These are phyloP conservation scores for Acromyrmex charruanus DNA, from an alignment of 1,140 invertebrate genomes.

Conservation along the genomic window DNA sequence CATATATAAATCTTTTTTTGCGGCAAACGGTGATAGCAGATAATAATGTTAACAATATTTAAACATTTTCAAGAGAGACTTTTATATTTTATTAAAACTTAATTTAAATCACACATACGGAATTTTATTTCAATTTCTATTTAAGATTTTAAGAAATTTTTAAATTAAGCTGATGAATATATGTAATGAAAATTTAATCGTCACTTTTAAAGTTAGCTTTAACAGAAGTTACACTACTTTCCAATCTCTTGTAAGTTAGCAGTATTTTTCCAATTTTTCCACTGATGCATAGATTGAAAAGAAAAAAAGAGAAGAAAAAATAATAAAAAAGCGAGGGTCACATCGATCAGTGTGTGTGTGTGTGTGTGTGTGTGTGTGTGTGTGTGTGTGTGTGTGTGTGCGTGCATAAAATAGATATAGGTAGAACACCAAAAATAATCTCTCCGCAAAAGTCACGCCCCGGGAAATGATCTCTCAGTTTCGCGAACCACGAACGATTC, in stretches of 20 bases:
- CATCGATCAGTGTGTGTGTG: background rate
- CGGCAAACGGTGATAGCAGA: background rate
- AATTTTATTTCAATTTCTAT: background rate
- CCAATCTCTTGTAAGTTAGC: conserved; percentile 33
- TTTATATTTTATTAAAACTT: background rate
- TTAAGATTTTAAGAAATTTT: background rate
- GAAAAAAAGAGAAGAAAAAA: background rate
- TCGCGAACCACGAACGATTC: conserved; percentile 50
- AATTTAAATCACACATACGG: background rate
- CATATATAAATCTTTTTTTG: background rate
- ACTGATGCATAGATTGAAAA: conserved; percentile 4
- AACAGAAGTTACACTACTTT: background rate
- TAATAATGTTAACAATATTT: conserved; percentile 8
- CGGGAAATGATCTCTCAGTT: conserved; percentile 58
- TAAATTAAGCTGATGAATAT: background rate
- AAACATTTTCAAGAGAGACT: background rate
- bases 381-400: background rate
- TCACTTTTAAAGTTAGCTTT: background rate
- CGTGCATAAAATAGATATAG: conserved; percentile 36
- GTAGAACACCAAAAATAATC: conserved; percentile 44
- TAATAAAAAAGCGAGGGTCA: background rate
- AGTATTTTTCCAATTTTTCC: conserved; percentile 46
- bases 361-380: background rate
- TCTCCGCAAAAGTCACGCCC: conserved; percentile 43
- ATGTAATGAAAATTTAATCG: conserved; percentile 27